Base-by-base conservation (phyloP, 1,140 invertebrate species). In the Myzus persicae region DNA sequence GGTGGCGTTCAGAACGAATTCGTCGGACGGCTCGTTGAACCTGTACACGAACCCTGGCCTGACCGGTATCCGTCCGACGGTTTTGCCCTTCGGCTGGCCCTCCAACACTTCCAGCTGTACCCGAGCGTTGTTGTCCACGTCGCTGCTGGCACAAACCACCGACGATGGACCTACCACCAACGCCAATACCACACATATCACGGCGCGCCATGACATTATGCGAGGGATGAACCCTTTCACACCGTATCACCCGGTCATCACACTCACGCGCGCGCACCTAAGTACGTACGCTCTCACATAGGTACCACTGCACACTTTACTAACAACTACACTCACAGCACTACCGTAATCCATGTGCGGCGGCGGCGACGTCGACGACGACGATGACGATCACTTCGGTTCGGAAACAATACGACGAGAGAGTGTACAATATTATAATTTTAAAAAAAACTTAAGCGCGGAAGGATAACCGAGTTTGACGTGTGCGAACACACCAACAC, bases 41-140 rank as follows among this genome's bases (percentile, higher is more conserved):
- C 98, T 96, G 94, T 98, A 98, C 0, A 97, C 98, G 95, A 98
- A 99, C 93, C 97, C 98, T 8, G 97, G 96, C 95, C 98, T 98
- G 11, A 96, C 97, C 38, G 98, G 98, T 94, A 99, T 98, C 94
- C 96, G 96, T 31, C 98, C 98, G 11, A 98, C 98, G 8, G 97
- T 94, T 1, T 97, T 98, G 36, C 97, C 98, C 91, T 96, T 96
- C 26, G 98, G 97, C 94, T 97, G 96, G 59, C 97, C 98, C 95
- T 99, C 98, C 76, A 96, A 96, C 85, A 99, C 97, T 94, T 98
- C 97, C 94, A 99, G 96, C 94, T 97, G 97, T 48, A 98, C 97
- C 93, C 98, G 96, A 38, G 97, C 98, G 76, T 98, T 98, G 31
- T 97, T 84, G 44, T 92, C 91, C 67, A 22, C 91, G 46, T 84